Evolutionary conservation across 2,113 vertebrate species (phyloP).

Genomic region (Salvator merianae): DNA sequence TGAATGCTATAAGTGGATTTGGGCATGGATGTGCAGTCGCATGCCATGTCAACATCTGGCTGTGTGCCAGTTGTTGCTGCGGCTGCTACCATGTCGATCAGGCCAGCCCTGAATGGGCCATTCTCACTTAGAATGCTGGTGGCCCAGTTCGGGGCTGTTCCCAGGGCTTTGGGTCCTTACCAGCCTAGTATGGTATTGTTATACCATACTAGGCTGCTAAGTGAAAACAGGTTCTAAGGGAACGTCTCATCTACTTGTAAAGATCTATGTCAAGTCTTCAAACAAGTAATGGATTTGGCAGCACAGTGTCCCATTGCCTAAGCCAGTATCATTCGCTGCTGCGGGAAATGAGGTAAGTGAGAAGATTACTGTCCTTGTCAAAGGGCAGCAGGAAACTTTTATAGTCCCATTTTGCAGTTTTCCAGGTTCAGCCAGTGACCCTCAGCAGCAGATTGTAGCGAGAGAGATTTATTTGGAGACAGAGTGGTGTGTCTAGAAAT

Average conservation of each 20-base stretch:
- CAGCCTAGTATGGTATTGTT: too few relatives aligned
- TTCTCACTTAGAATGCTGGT: too few relatives aligned
- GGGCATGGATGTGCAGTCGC: too few relatives aligned
- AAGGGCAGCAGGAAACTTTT: conserved; percentile 51
- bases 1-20: too few relatives aligned
- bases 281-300: conserved; percentile 45
- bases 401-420: conserved; percentile 60
- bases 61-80: too few relatives aligned
- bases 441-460: conserved; percentile 15
- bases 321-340: conserved; percentile 70
- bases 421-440: conserved; percentile 17
- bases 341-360: conserved; percentile 75
- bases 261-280: not conserved
- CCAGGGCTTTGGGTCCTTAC: too few relatives aligned
- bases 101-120: too few relatives aligned
- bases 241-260: not conserved
- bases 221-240: too few relatives aligned
- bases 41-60: too few relatives aligned
- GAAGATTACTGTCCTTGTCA: conserved; percentile 68
- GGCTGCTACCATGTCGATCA: too few relatives aligned
- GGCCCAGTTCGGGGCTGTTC: too few relatives aligned
- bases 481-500: not conserved
- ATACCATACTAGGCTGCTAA: too few relatives aligned
- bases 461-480: not conserved
- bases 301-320: conserved; percentile 64